Evolutionary conservation across 1,140 invertebrate species (phyloP).

Genomic region (Diprion similis): DNA sequence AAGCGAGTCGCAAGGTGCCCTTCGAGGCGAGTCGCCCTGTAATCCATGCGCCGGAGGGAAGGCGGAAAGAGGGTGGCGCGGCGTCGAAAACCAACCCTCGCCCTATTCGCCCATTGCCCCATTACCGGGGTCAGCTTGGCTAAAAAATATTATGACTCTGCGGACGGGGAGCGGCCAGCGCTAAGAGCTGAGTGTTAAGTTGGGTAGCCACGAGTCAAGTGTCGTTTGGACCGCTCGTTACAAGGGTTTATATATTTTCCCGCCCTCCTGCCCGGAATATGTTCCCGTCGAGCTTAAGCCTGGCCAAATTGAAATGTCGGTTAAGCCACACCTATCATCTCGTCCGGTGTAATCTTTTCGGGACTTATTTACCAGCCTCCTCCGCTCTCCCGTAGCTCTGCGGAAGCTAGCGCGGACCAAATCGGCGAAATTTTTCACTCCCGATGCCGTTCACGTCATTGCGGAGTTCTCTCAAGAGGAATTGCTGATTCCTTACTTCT

Average conservation of each 20-base stretch:
- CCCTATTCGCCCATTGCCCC: background rate
- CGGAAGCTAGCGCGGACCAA: no score
- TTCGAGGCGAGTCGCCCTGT: background rate
- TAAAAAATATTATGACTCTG: slow-evolving; percentile 11
- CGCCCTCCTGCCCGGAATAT: background rate
- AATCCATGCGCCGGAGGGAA: background rate
- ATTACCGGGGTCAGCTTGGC: slow-evolving; percentile 8
- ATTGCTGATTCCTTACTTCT: no score
- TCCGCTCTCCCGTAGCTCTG: no score
- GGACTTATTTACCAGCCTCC: background rate
- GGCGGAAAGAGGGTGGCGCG: background rate
- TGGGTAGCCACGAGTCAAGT: slow-evolving; percentile 4
- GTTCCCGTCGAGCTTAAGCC: background rate
- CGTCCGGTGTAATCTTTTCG: background rate
- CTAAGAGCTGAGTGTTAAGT: slow-evolving; percentile 5
- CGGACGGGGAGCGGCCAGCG: background rate
- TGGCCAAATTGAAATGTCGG: slow-evolving; percentile 1
- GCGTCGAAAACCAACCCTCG: background rate
- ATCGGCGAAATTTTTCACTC: no score
- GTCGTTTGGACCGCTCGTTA: slow-evolving; percentile 4
- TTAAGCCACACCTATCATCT: slow-evolving; percentile 7
- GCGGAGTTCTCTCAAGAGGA: no score
- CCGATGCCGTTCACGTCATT: no score
- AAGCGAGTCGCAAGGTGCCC: slow-evolving; percentile 7
- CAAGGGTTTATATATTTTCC: slow-evolving; percentile 1